Evolutionary conservation across 2,113 vertebrate genomes (phyloP), one percentile per base, ranked within the genome.

Genomic region (Petrocephalus zakoni): DNA sequence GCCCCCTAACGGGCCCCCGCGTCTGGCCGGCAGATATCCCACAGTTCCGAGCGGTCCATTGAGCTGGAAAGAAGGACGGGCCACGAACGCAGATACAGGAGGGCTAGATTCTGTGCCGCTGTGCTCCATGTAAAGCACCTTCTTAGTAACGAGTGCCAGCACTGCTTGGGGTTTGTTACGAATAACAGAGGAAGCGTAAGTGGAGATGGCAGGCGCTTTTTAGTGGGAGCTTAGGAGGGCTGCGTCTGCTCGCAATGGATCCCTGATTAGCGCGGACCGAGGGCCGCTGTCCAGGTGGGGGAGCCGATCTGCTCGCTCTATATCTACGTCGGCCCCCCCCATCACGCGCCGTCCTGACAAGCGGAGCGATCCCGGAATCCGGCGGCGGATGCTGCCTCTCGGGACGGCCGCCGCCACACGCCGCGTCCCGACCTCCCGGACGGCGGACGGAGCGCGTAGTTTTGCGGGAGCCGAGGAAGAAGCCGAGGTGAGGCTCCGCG

Each of bases 1-100:
- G 51, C 22, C 51, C 84, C 51, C 84, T 22, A 42, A 42, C 19
- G 29, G 56, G 21, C 86, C 56, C 19, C 81, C 49, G 46, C 21
- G 46, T 49, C 7, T 34, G 61, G 13, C 55, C 89, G 68, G 58
- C 37, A 17, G 49, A 37, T 84, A 85, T 88, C 87, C 89, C 89
- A 90, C 34, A 85, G 34, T 88, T 88, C 89, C 82, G 29, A 88
- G 87, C 87, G 87, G 25, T 37, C 61, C 83, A 56, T 68, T 25
- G 56, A 87, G 37, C 22, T n/a, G 64, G 55, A n/a, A 7, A 47
- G 46, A 47, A 42, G 37, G 81, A 75, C 37, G 89, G 42, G 37
- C 75, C 64, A 53, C 34, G 22, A 58, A 52, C 53, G 75, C 78
- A 88, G 88, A 81, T 47, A 55, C 55, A 49, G 51, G 42, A n/a